Evolutionary conservation across 2,888 invertebrate genomes (phyloP).

Genomic region (Harmothoe impar): DNA sequence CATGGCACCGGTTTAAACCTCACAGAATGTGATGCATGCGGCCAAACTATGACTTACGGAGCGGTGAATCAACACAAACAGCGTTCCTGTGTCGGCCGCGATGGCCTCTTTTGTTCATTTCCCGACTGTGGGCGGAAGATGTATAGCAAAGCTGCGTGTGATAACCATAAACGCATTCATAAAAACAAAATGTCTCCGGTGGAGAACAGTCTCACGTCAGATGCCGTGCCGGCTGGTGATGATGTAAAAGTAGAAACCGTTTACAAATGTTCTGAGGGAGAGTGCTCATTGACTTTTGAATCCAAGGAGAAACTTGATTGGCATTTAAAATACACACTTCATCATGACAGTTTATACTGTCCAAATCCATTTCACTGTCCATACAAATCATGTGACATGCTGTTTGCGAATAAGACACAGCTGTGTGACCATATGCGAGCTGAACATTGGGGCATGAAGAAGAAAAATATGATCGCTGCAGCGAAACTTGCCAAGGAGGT

Average conservation of each 20-base stretch:
- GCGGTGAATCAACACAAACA: neutral
- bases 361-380: conserved; percentile 23
- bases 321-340: conserved; percentile 41
- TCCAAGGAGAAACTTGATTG: neutral
- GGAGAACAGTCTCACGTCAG: neutral
- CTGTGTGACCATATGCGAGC: conserved; percentile 26
- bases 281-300: neutral
- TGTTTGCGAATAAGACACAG: neutral
- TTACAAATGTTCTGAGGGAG: neutral
- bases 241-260: too few species aligned
- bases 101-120: neutral
- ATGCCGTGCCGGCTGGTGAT: neutral
- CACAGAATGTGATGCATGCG: neutral
- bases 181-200: neutral
- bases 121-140: neutral
- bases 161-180: neutral
- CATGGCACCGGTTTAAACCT: neutral
- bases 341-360: neutral
- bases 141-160: conserved; percentile 16
- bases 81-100: neutral
- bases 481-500: neutral
- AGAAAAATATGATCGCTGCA: neutral
- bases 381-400: conserved; percentile 25
- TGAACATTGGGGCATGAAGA: conserved; percentile 44
- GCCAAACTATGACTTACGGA: neutral